Conservation (phyloP, 2,888 invertebrate genomes). For the Chaetogeoica ovagalla region DNA sequence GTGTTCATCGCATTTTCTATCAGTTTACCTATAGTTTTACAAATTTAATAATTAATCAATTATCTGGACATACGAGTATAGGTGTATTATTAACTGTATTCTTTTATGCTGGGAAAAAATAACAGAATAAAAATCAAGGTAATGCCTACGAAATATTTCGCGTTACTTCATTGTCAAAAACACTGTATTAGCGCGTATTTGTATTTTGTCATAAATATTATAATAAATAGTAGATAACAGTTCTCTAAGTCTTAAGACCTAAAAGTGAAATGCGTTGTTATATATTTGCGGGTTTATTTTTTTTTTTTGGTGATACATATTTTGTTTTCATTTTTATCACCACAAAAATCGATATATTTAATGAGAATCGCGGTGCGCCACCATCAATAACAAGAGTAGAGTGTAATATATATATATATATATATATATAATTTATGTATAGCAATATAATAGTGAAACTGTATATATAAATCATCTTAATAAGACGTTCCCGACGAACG, state of each 20-base stretch:
- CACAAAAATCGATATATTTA: neutral
- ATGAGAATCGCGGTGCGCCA: neutral
- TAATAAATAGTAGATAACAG: neutral
- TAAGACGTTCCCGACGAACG: neutral
- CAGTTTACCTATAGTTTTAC: too few relatives aligned
- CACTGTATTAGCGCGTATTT: too few relatives aligned
- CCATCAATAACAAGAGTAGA: neutral
- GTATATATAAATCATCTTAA: conserved; percentile 29
- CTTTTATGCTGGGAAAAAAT: too few relatives aligned
- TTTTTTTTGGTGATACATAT: neutral
- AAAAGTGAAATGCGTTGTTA: neutral
- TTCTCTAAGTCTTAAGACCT: neutral
- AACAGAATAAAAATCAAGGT: too few relatives aligned
- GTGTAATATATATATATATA: neutral
- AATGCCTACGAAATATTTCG: too few relatives aligned
- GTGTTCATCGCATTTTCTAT: too few relatives aligned
- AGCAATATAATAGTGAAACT: neutral
- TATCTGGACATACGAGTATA: too few relatives aligned
- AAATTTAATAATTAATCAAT: too few relatives aligned
- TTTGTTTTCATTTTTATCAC: neutral
- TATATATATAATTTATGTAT: neutral
- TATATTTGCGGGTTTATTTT: neutral
- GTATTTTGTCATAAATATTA: too few relatives aligned
- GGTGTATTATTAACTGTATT: too few relatives aligned
- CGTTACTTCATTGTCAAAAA: too few relatives aligned